Base-by-base conservation (phyloP, 1,140 invertebrate species). In the Drosophila azteca region DNA sequence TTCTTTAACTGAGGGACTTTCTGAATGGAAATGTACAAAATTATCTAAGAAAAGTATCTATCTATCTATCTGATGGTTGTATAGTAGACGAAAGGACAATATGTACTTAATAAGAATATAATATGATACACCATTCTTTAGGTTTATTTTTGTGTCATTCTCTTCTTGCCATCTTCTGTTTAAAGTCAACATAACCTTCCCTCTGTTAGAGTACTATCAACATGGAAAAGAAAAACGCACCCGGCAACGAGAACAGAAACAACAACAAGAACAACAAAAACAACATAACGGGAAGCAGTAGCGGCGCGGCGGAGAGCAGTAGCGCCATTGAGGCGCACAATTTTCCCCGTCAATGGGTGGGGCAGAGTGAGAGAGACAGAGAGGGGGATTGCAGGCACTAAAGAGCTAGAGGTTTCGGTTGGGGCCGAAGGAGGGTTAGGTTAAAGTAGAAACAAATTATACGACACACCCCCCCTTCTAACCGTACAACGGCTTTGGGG, bases 401-500 rank as follows among this genome's bases (percentile, higher is more conserved):
- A 39, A 39, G 11, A 39, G 35, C 35, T 4, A 5, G 35, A 4
- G 11, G 11, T 13, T 22, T n/a, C 48, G 44, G 15, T 0, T 13
- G 15, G 58, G 31, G n/a, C 35, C 4, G 2, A 55, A 50, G 24
- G 50, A 29, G 79, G 61, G 58, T 63, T 78, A 69, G 73, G 81
- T 85, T 85, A 88, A 83, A 87, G 83, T 83, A 79, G 84, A 87
- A 87, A 88, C 83, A 87, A 87, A 87, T 87, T 87, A 87, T 88
- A 79, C 79, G 76, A 88, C 64, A 79, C 84, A 77, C 64, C 65
- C 71, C 62, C 63, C 60, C 17, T 20, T 73, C 70, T 41, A 43
- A 66, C 65, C 81, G 35, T 1, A 39, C 35, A 11, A 4, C 11
- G 35, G 35, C 11, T 39, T 3, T 2, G 9, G 9, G 4, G 11